Evolutionary conservation across 2,797 vertebrate species (phyloP), one percentile per base, ranked within the genome.

Genomic region (Alca torda): DNA sequence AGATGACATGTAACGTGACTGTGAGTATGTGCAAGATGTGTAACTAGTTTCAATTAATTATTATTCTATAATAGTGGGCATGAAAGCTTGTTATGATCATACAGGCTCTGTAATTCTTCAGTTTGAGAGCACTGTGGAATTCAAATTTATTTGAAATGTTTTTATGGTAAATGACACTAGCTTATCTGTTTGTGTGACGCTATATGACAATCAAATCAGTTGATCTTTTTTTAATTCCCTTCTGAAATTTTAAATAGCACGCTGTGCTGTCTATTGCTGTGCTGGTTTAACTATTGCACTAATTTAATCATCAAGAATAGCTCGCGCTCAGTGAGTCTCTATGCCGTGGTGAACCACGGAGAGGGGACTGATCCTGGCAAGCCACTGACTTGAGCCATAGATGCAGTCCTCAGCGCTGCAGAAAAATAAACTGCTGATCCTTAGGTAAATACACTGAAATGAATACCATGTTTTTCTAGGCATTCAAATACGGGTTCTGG

Each of bases 401-500:
- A 13, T 19, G 15, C 46, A 84, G 9, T 61, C 33, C 39, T 79
- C 50, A 18, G 35, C 33, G 69, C 28, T 78, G 79, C 43, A 76
- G 46, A 76, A 95, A 69, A 89, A 25, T 13, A 28, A 48, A 78
- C 69, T 33, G 5, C 21, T 50, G 18, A 35, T 95, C 31, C 21
- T 57, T 35, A 76, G 37, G 72, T 25, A 84, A 76, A 70, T 18
- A n/a, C 21, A 72, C 10, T 84, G 51, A 83, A 90, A 31, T 1
- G 15, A 89, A 78, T 65, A 39, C 31, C 46, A 7, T 78, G 43
- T 60, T 84, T 95, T 86, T 89, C 80, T 95, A 99, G 99, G 99
- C 63, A 99, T 99, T 97, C 98, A 98, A 87, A 98, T 98, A 76
- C 98, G 91, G 69, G 97, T 99, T 46, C 98, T 99, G 73, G 99